Evolutionary conservation across 2,113 vertebrate species (phyloP), one percentile per base, ranked within the genome.

Genomic region (Telmatochromis sp.): DNA sequence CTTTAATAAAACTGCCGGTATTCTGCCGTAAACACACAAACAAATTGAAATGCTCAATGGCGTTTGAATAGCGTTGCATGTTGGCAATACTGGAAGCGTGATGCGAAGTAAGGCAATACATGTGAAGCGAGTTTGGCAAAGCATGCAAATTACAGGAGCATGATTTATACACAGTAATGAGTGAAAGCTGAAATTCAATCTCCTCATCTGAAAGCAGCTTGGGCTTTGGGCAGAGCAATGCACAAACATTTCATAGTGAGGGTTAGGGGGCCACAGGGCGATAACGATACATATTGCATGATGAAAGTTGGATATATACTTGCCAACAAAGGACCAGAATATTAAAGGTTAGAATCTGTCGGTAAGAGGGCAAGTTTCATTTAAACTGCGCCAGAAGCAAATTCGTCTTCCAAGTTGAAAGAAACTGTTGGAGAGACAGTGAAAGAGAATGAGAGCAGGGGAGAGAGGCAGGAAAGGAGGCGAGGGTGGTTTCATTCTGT

Each of bases 341-440:
- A 95, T 96, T 95, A 95, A 96, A 96, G 95, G 93, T 95, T 95
- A 95, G 94, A 94, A 91, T 94, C 90, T 86, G 80, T 87, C 35
- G 85, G 93, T 90, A 94, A 89, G 89, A 91, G 95, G 95, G 95
- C 95, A 94, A 95, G 93, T 96, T 95, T 96, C 91, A 96, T 96
- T 95, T 95, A 95, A 95, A 95, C 95, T 90, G 93, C 63, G 94
- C 95, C 92, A 89, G 92, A 80, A 96, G 95, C 94, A 92, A 92
- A 92, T 93, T 94, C 81, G 83, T 92, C 55, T 63, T 91, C 86
- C 13, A 26, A 87, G 87, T 91, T 89, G 88, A 91, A 93, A 94
- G 91, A 88, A 80, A 84, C 68, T 45, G 82, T 14, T 26, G 33
- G 81, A 73, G 86, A 73, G 82, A 33, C 81, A 4, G 54, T 49